phyloP scores from a whole-genome alignment of 2,113 vertebrate genomes.

The Ahaetulla prasina region DNA sequence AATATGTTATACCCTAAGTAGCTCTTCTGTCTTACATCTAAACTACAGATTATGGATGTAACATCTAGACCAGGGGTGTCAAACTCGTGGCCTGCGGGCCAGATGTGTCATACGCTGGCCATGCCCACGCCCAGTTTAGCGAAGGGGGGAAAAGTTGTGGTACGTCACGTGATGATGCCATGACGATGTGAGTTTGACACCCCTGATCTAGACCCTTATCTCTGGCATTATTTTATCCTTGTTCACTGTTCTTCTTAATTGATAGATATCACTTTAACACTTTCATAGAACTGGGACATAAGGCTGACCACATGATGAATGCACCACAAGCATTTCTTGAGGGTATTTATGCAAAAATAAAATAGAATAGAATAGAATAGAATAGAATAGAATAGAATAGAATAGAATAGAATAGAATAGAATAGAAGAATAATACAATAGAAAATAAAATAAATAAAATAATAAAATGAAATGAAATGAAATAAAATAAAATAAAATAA shows the following conservation, averaged over 20 bases:
- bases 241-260: neutral
- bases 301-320: neutral
- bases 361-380: no score
- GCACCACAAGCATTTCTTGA: neutral
- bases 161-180: no score
- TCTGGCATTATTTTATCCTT: neutral
- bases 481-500: neutral
- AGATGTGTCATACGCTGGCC: no score
- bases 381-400: no score
- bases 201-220: neutral
- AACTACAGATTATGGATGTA: neutral
- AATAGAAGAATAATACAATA: no score
- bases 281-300: neutral
- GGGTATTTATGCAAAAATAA: neutral
- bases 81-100: fast-evolving
- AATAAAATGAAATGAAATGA: neutral
- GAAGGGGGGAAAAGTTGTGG: no score
- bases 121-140: no score
- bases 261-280: neutral
- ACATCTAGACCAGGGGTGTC: no score
- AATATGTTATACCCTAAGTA: neutral
- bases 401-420: no score
- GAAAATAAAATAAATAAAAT: no score
- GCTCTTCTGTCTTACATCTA: neutral
- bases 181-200: no score